Conservation (phyloP, 2,113 vertebrate genomes). For the Uria lomvia region DNA sequence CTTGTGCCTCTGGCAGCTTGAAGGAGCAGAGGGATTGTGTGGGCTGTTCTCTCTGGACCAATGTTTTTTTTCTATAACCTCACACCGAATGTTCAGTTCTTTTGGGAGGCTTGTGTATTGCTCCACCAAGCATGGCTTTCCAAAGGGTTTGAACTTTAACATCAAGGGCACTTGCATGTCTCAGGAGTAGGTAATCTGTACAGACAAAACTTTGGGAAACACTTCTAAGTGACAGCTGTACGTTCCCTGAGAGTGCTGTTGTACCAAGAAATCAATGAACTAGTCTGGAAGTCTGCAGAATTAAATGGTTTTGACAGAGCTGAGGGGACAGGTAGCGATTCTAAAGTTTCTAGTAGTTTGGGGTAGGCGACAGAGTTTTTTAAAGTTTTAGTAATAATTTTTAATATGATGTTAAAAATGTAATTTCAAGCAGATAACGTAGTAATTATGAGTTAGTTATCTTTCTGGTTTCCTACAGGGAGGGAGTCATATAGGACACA, state of each 20-base stretch:
- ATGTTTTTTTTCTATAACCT: background rate
- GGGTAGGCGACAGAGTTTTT: background rate
- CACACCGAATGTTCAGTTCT: background rate
- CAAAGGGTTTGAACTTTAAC: slow-evolving; percentile 5
- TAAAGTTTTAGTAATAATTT: background rate
- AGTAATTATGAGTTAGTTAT: background rate
- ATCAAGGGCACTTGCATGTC: background rate
- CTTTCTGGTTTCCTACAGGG: background rate
- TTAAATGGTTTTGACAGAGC: slow-evolving; percentile 12
- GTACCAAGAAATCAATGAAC: slow-evolving; percentile 1
- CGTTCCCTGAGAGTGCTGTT: background rate
- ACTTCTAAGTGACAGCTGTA: slow-evolving; percentile 37
- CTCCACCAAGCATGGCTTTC: slow-evolving; percentile 42
- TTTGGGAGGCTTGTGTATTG: slow-evolving; percentile 25
- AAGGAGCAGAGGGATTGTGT: background rate
- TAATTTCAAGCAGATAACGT: background rate
- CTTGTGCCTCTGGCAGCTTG: slow-evolving; percentile 5
- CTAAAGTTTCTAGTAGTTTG: background rate
- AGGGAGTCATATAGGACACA: background rate
- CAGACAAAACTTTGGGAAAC: slow-evolving; percentile 6
- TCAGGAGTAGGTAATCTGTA: slow-evolving; percentile 19
- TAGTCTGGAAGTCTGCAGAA: background rate
- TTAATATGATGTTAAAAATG: background rate
- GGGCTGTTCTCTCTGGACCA: background rate
- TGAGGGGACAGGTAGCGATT: background rate